These are phyloP conservation scores for Oreocharis arfaki DNA, from an alignment of 2,113 vertebrate species.

Conservation along the genomic window DNA sequence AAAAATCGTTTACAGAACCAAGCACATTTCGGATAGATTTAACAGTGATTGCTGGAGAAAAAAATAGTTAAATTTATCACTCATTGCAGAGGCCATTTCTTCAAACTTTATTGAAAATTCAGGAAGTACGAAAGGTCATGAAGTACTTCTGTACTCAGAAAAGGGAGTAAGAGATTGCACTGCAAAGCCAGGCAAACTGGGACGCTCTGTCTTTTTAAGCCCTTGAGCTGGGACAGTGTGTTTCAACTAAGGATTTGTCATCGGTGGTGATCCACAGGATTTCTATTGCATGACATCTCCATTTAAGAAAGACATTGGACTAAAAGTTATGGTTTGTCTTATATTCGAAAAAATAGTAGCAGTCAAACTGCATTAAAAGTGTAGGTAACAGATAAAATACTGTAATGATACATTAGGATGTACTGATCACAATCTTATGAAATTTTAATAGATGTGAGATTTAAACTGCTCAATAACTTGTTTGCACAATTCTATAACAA, in stretches of 20 bases:
- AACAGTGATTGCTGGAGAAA: neutral
- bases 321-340: neutral
- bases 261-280: neutral
- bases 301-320: neutral
- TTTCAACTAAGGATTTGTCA: neutral
- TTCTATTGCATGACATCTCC: neutral
- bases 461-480: neutral
- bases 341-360: neutral
- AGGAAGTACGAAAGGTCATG: neutral
- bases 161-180: neutral
- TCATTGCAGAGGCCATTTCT: neutral
- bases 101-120: neutral
- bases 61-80: neutral
- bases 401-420: neutral
- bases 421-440: neutral
- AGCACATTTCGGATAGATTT: neutral
- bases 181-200: neutral
- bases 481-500: neutral
- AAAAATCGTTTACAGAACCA: neutral
- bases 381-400: neutral
- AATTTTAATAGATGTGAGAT: neutral
- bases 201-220: neutral
- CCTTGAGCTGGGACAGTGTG: neutral
- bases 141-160: neutral
- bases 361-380: neutral